Evolutionary conservation across 2,888 invertebrate genomes (phyloP), one percentile per base, ranked within the genome.

Genomic region (Fabriciana adippe): DNA sequence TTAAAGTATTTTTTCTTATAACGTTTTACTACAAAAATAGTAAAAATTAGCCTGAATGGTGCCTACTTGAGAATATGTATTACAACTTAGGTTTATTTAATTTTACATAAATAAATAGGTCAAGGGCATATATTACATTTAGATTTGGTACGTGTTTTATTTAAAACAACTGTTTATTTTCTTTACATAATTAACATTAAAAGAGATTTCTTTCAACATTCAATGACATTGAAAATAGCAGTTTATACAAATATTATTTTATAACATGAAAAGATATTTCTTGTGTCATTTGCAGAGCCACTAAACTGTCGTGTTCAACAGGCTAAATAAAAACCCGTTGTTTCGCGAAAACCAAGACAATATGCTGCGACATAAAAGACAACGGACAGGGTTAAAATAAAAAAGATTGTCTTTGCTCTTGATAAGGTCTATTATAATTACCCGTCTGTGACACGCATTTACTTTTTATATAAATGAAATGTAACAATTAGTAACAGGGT

Each of bases 241-340:
- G 59, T 67, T 74, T 73, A 66, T 72, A 70, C 77, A 78, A 75
- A 73, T 77, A 77, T 54, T 63, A 54, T 67, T 71, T 69, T 66
- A 64, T 61, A 64, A 66, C 54, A 67, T 64, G 56, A 71, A 62
- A 45, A 56, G 55, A 70, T 60, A 50, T 69, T 65, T 67, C 69
- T 70, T 59, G 53, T 65, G 62, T 67, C 62, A 54, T 65, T 67
- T 45, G 45, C 67, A 72, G 65, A 57, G 57, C 55, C 48, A 63
- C 59, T 66, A 56, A 66, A 56, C 69, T 71, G 71, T 67, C 71
- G 64, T 67, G 48, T 50, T 69, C 69, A 69, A 71, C 71, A 69
- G 71, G 66, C 66, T 68, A 67, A 67, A 67, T 67, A 71, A 67
- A 69, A 69, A 62, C 62, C 26, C 56, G 54, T 31, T 59, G 51